Conservation (phyloP, 2,113 vertebrate genomes). For the Ancistrus triradiatus region DNA sequence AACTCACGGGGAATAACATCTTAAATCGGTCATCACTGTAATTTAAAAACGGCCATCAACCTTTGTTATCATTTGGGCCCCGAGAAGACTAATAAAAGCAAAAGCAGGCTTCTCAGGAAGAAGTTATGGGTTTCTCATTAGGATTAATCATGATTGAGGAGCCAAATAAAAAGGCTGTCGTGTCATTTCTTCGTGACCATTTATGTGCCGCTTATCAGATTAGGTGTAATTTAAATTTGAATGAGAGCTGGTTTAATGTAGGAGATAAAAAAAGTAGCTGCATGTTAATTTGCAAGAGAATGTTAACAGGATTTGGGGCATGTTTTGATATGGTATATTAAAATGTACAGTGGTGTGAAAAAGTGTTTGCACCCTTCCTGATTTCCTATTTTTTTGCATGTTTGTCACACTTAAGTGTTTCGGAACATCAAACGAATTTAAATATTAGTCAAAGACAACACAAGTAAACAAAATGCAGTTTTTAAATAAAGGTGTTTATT, state of each 20-base stretch:
- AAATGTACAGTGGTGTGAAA: no score
- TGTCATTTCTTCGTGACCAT: conserved; percentile 10
- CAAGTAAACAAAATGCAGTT: no score
- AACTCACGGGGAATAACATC: conserved; percentile 20
- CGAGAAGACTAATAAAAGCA: conserved; percentile 19
- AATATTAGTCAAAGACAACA: no score
- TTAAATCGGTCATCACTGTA: conserved; percentile 24
- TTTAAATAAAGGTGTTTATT: no score
- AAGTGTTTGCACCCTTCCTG: no score
- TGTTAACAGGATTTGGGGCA: not conserved
- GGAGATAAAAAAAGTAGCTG: not conserved
- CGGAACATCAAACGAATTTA: no score
- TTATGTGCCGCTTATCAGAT: conserved; percentile 9
- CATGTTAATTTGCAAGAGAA: not conserved
- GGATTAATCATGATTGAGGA: conserved; percentile 23
- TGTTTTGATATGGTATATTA: not conserved
- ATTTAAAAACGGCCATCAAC: conserved; percentile 29
- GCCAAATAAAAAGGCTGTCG: conserved; percentile 17
- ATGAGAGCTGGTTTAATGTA: not conserved
- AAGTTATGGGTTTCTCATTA: conserved; percentile 10
- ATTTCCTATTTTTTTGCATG: no score
- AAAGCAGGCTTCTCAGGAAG: conserved; percentile 4
- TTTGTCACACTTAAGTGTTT: no score
- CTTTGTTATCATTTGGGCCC: conserved; percentile 15
- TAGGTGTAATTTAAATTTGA: conserved; percentile 1